Evolutionary conservation across 2,113 vertebrate genomes (phyloP).

Genomic region (Oxyruncus cristatus): DNA sequence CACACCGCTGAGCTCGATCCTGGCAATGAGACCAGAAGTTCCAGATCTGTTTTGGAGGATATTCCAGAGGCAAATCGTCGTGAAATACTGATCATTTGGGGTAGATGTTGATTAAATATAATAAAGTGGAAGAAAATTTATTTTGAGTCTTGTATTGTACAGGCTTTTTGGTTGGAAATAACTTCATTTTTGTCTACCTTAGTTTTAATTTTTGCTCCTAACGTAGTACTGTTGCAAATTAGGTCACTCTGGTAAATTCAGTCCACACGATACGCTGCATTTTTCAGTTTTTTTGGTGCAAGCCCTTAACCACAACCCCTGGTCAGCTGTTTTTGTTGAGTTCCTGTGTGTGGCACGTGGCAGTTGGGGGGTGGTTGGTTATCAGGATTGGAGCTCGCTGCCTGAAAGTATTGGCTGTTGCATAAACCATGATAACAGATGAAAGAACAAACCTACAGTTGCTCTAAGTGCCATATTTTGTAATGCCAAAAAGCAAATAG

Average conservation of each 20-base stretch:
- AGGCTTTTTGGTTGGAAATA: neutral
- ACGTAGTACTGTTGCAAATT: neutral
- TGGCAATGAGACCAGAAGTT: neutral
- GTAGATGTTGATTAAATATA: neutral
- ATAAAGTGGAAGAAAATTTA: neutral
- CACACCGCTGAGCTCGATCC: neutral
- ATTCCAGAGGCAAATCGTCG: neutral
- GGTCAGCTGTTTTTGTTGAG: neutral
- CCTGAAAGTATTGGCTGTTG: neutral
- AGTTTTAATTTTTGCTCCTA: neutral
- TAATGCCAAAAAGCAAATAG: neutral
- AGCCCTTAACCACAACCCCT: neutral
- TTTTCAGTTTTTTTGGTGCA: neutral
- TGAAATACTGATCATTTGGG: neutral
- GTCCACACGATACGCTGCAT: fast-evolving
- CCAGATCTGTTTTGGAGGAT: neutral
- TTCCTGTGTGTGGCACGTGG: neutral
- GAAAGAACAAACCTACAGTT: neutral
- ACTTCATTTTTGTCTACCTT: neutral
- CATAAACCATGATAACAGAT: neutral
- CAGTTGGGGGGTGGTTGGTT: neutral
- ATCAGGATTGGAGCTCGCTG: neutral
- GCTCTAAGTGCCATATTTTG: neutral
- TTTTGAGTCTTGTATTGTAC: neutral
- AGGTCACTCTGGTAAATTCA: too few species aligned